Percentiles rank a stretch among this genome's conserved stretches.
Conservation (phyloP, 2,888 invertebrate species). For the Dione juno region DNA sequence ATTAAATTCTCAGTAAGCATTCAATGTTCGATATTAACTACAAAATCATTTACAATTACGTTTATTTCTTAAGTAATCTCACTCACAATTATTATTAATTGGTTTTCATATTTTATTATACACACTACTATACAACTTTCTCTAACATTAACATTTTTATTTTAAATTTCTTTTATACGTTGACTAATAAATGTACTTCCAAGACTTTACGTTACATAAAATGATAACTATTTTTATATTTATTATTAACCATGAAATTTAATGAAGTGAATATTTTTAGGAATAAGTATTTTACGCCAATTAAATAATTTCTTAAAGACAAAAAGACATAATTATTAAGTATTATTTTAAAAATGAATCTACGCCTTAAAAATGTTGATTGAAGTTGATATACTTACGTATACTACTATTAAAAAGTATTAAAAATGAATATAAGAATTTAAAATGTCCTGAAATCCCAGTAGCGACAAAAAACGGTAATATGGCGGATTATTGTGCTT, state of each 20-base stretch:
- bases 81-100: neutral
- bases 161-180: conserved; percentile 7
- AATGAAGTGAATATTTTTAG: conserved; percentile 10
- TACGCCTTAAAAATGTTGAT: too few relatives aligned
- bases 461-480: neutral
- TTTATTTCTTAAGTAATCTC: neutral
- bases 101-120: conserved; percentile 12
- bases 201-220: conserved; percentile 9
- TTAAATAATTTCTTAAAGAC: neutral
- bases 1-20: neutral
- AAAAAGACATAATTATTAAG: too few relatives aligned
- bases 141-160: conserved; percentile 11
- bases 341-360: too few relatives aligned
- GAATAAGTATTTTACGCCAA: neutral
- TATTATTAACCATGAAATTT: neutral
- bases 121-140: conserved; percentile 15
- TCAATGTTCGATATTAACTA: neutral
- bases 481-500: neutral
- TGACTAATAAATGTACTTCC: neutral
- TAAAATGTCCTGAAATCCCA: neutral
- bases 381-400: too few relatives aligned
- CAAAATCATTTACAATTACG: neutral
- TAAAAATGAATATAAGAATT: neutral
- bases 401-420: too few relatives aligned
- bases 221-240: conserved; percentile 6